phyloP scores from a whole-genome alignment of 2,888 invertebrate genomes.

The Drosophila melanosoma region DNA sequence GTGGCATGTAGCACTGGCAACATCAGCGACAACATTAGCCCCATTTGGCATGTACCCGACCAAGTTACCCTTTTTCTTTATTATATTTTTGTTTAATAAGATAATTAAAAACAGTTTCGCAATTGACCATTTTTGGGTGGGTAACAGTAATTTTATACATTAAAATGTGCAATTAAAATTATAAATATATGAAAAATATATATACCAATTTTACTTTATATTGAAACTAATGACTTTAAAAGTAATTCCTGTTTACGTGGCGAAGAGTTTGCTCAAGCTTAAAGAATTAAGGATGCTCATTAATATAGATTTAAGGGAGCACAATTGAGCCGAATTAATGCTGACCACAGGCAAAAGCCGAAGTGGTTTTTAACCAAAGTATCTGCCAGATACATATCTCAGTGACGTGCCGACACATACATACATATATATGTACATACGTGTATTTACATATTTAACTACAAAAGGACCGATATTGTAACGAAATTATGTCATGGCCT shows the following conservation, averaged over 20 bases:
- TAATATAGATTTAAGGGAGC: conserved; percentile 53
- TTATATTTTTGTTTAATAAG: neutral
- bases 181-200: neutral
- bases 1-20: conserved; percentile 1
- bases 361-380: conserved; percentile 51
- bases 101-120: neutral
- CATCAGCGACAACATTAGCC: neutral
- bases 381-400: conserved; percentile 32
- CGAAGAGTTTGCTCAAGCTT: neutral
- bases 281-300: conserved; percentile 43
- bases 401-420: neutral
- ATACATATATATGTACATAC: neutral
- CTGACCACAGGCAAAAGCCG: conserved; percentile 39
- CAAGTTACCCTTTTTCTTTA: conserved; percentile 8
- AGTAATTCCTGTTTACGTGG: neutral
- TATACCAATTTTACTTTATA: neutral
- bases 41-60: neutral
- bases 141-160: neutral
- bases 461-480: conserved; percentile 43
- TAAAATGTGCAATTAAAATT: neutral
- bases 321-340: conserved; percentile 50
- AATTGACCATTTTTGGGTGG: neutral
- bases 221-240: neutral
- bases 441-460: conserved; percentile 11
- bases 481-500: conserved; percentile 64